Percentiles rank a stretch among this genome's conserved stretches.
These are phyloP conservation scores for Streblospio benedicti DNA, from an alignment of 1,140 invertebrate species.

Conservation along the genomic window DNA sequence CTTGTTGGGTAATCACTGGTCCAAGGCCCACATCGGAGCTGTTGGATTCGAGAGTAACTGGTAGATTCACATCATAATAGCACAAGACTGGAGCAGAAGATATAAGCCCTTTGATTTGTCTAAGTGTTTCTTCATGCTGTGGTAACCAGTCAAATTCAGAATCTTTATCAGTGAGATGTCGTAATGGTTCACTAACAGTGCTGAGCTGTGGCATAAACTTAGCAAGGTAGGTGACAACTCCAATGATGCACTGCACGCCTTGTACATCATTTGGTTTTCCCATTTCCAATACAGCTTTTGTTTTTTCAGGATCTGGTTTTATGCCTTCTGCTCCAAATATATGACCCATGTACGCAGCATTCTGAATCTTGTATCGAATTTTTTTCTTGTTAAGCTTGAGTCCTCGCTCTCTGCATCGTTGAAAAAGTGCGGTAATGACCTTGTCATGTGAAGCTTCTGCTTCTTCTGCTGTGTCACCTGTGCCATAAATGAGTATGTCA, in stretches of 20 bases:
- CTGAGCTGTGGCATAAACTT: conserved; percentile 23
- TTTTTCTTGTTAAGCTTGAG: too few species aligned
- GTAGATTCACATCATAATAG: background rate
- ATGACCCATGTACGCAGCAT: too few species aligned
- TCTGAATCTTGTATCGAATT: too few species aligned
- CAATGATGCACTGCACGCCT: conserved; percentile 16
- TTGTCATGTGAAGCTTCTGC: conserved; percentile 2
- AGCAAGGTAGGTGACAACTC: background rate
- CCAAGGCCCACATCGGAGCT: conserved; percentile 40
- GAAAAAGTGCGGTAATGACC: background rate
- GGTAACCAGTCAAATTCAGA: background rate
- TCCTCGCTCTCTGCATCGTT: conserved; percentile 1
- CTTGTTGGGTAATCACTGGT: conserved; percentile 44
- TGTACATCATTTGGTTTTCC: conserved; percentile 16
- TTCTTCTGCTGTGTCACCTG: background rate
- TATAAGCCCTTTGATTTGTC: too few species aligned
- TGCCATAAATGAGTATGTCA: background rate
- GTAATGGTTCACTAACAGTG: conserved; percentile 20
- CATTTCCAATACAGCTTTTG: conserved; percentile 30
- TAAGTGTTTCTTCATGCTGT: too few species aligned
- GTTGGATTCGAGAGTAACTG: too few species aligned
- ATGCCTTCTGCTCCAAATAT: background rate
- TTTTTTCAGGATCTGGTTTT: background rate
- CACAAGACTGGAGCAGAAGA: background rate
- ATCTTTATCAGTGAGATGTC: conserved; percentile 11